Conservation (phyloP, 1,140 invertebrate species). For the Calosoma granatense region DNA sequence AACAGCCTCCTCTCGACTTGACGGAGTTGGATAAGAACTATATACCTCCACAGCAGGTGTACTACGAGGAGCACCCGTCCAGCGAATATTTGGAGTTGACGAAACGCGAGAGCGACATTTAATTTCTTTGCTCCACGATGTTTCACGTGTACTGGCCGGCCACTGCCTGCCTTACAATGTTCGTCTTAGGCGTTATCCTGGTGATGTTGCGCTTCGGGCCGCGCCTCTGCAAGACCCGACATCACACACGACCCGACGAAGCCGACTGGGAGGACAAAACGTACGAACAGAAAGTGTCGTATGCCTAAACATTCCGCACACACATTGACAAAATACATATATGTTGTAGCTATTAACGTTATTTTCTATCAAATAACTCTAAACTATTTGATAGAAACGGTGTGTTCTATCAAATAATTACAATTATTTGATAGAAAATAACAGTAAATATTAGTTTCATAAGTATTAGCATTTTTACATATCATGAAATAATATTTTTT, state of each 20-base stretch:
- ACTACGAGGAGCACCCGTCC: conserved; percentile 27
- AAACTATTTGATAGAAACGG: too few relatives aligned
- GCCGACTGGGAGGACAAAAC: conserved; percentile 46
- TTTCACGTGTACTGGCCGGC: conserved; percentile 45
- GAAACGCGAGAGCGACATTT: conserved; percentile 74
- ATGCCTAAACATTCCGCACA: conserved; percentile 32
- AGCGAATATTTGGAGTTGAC: conserved; percentile 62
- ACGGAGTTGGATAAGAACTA: conserved; percentile 50
- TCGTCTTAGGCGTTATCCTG: conserved; percentile 64
- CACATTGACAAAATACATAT: too few relatives aligned
- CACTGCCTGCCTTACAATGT: conserved; percentile 54
- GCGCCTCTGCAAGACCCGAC: conserved; percentile 52
- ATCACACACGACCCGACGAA: conserved; percentile 48
- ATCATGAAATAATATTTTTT: too few relatives aligned
- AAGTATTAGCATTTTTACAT: too few relatives aligned
- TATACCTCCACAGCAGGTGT: conserved; percentile 25
- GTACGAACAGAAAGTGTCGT: conserved; percentile 53
- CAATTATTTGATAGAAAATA: too few relatives aligned
- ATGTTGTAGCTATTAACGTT: too few relatives aligned
- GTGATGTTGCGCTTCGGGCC: conserved; percentile 60
- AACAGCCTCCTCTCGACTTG: conserved; percentile 71
- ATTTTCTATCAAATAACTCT: too few relatives aligned
- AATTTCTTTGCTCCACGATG: too few relatives aligned
- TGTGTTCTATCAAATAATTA: too few relatives aligned
- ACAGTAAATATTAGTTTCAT: too few relatives aligned